Conservation (phyloP, 2,888 invertebrate genomes). For the Axea sp. region DNA sequence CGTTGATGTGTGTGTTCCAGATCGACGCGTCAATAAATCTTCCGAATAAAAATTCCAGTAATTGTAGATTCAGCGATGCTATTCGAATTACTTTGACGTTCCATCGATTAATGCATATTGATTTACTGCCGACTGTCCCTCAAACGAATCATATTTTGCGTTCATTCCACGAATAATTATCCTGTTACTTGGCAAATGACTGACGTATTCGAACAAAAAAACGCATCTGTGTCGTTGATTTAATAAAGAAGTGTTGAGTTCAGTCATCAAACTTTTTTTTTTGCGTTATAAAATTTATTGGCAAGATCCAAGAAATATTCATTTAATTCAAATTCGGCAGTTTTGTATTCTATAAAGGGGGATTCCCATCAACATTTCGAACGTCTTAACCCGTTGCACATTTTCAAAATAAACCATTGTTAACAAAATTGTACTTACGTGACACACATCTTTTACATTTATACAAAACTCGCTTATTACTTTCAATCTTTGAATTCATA, state of each 20-base stretch:
- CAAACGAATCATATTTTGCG: conserved; percentile 35
- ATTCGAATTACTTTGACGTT: conserved; percentile 36
- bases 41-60: conserved; percentile 30
- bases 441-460: too few species aligned
- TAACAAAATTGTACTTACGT: too few species aligned
- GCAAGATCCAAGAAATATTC: too few species aligned
- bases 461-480: too few species aligned
- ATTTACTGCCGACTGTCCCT: conserved; percentile 24
- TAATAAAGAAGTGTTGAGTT: neutral
- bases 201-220: neutral
- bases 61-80: conserved; percentile 18
- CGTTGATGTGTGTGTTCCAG: conserved; percentile 12
- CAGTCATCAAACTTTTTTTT: neutral
- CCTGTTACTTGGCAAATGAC: conserved; percentile 6
- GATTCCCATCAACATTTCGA: too few species aligned
- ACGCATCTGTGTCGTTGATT: neutral
- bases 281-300: too few species aligned
- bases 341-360: too few species aligned
- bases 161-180: conserved; percentile 30
- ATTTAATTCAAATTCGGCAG: too few species aligned
- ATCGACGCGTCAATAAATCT: conserved; percentile 35
- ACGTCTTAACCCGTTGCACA: too few species aligned
- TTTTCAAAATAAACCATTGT: too few species aligned
- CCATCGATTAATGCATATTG: conserved; percentile 47
- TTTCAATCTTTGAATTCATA: too few species aligned